These are phyloP conservation scores for Spodoptera frugiperda DNA, from an alignment of 1,140 invertebrate genomes.

Conservation along the genomic window DNA sequence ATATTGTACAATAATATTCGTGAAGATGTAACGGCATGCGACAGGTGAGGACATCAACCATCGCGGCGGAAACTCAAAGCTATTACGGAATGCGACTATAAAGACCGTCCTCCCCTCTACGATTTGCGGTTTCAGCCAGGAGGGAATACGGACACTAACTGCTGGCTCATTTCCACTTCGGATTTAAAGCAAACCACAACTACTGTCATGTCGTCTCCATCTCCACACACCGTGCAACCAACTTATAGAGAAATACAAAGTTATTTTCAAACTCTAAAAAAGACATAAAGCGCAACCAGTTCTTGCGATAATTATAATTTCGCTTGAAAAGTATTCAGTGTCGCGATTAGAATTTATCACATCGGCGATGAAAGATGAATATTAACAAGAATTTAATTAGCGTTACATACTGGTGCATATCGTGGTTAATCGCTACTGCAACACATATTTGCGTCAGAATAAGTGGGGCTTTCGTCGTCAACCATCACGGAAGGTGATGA, in stretches of 20 bases:
- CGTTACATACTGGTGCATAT: slow-evolving; percentile 50
- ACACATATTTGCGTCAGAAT: slow-evolving; percentile 71
- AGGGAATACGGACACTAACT: slow-evolving; percentile 65
- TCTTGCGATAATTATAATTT: not conserved
- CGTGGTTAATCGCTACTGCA: slow-evolving; percentile 59
- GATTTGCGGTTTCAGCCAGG: slow-evolving; percentile 70
- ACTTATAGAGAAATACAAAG: not conserved
- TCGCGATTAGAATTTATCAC: slow-evolving; percentile 29
- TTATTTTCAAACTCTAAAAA: not conserved
- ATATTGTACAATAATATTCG: slow-evolving; percentile 58
- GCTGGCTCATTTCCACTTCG: slow-evolving; percentile 74
- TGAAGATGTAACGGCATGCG: slow-evolving; percentile 68
- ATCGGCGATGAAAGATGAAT: slow-evolving; percentile 46
- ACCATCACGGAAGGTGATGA: slow-evolving; percentile 64
- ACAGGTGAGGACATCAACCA: slow-evolving; percentile 72
- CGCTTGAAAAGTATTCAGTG: slow-evolving; percentile 23
- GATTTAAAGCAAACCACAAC: slow-evolving; percentile 74
- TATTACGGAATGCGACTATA: slow-evolving; percentile 61
- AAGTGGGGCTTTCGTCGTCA: slow-evolving; percentile 69
- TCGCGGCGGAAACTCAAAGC: slow-evolving; percentile 60
- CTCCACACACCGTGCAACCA: not conserved
- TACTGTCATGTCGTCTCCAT: slow-evolving; percentile 51
- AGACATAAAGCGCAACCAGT: not conserved
- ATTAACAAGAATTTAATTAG: slow-evolving; percentile 50
- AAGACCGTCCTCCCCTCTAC: slow-evolving; percentile 63